A percentile compares a stretch with the other conserved stretches of the same genome.
phyloP scores from a whole-genome alignment of 2,113 vertebrate species.

The Barbus barbus region DNA sequence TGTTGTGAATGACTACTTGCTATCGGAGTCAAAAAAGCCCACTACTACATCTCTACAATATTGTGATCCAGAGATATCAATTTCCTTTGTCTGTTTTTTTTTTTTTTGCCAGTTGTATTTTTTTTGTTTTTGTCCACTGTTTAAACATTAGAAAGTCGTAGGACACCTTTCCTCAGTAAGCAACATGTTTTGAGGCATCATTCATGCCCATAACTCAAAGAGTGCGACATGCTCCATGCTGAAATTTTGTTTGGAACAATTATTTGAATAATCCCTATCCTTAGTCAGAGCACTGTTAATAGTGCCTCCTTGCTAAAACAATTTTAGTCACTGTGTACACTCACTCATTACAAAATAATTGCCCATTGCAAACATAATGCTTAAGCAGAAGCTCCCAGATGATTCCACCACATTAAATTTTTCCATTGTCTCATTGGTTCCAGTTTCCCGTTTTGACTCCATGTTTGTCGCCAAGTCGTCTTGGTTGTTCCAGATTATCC shows the following conservation, averaged over 20 bases:
- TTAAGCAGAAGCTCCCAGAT: constrained; percentile 3
- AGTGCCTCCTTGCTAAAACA: background rate
- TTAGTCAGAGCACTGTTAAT: constrained; percentile 3
- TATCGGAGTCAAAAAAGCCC: background rate
- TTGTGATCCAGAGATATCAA: background rate
- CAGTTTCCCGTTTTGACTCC: background rate
- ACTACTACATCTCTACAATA: background rate
- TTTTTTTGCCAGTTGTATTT: too few relatives aligned
- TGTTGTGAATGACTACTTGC: background rate
- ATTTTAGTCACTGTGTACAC: constrained; percentile 13
- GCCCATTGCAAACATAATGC: background rate
- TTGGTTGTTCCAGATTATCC: background rate
- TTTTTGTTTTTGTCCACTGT: background rate
- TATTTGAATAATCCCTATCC: background rate
- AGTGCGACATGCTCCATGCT: background rate
- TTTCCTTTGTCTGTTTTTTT: background rate
- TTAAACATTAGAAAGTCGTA: background rate
- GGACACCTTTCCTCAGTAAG: background rate
- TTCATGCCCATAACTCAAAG: background rate
- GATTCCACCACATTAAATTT: background rate
- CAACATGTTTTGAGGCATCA: background rate
- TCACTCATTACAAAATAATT: background rate
- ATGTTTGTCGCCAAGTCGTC: background rate
- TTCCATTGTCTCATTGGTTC: constrained; percentile 22
- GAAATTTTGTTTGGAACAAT: background rate